Evolutionary conservation across 2,113 vertebrate genomes (phyloP).

Genomic region (Hyaena hyaena): DNA sequence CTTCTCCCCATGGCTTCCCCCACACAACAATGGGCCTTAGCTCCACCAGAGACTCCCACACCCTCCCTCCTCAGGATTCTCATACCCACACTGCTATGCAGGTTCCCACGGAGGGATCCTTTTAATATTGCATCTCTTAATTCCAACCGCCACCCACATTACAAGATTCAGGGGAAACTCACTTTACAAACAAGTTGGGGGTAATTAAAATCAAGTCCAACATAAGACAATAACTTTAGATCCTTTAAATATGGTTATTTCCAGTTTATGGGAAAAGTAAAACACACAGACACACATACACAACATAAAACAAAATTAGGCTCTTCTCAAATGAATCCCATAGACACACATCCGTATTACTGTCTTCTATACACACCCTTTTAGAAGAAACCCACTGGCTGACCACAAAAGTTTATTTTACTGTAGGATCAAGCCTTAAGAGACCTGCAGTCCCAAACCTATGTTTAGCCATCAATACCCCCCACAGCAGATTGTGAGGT

Average conservation of each 20-base stretch:
- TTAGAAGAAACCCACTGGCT: not conserved
- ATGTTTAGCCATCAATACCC: not conserved
- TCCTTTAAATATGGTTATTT: conserved; percentile 31
- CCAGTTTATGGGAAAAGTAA: not conserved
- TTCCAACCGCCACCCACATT: conserved; percentile 9
- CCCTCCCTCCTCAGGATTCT: not conserved
- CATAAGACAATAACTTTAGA: conserved; percentile 27
- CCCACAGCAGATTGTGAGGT: no score
- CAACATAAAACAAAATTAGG: not conserved
- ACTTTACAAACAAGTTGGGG: not conserved
- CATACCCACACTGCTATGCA: not conserved
- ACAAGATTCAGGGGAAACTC: not conserved
- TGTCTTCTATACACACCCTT: not conserved
- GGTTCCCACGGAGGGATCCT: not conserved
- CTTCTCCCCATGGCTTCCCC: not conserved
- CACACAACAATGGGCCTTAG: not conserved
- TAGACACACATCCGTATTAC: not conserved
- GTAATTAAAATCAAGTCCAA: conserved; percentile 28
- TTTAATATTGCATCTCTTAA: not conserved
- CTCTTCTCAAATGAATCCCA: not conserved
- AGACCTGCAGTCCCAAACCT: not conserved
- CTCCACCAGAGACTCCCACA: not conserved
- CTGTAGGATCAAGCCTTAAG: not conserved
- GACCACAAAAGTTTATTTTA: not conserved
- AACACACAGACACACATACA: no score